A percentile compares a stretch with the other conserved stretches of the same genome.
phyloP scores from a whole-genome alignment of 2,797 vertebrate genomes.

The Tangara arthus region DNA sequence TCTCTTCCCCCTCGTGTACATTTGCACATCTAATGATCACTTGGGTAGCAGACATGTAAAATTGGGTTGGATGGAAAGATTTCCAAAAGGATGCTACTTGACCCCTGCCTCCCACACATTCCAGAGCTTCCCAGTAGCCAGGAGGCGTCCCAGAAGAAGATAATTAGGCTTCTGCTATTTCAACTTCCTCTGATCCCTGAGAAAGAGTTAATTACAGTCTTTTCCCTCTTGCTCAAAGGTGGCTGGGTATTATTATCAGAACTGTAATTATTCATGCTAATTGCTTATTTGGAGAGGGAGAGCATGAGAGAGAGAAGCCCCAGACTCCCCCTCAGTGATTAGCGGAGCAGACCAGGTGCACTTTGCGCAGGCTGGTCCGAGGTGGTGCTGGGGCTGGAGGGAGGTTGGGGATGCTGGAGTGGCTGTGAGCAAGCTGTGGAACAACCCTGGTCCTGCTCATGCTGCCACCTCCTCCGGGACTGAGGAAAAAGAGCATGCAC shows the following conservation, averaged over 20 bases:
- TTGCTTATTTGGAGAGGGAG: slow-evolving; percentile 69
- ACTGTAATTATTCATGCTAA: slow-evolving; percentile 76
- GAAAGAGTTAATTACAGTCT: slow-evolving; percentile 73
- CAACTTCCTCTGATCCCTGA: slow-evolving; percentile 47
- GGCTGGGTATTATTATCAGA: slow-evolving; percentile 64
- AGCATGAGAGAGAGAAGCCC: neutral
- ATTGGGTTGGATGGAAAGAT: neutral
- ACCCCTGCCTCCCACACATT: neutral
- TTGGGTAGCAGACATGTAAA: neutral
- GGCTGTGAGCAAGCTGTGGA: neutral
- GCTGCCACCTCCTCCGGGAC: slow-evolving; percentile 47
- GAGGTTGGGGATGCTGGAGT: neutral
- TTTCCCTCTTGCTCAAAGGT: slow-evolving; percentile 68
- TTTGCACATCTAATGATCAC: neutral
- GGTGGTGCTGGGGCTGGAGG: neutral
- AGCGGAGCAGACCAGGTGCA: slow-evolving; percentile 42
- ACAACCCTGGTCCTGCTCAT: neutral
- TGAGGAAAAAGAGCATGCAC: slow-evolving; percentile 67
- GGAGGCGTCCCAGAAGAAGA: neutral
- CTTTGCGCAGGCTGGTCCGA: neutral
- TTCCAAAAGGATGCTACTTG: neutral
- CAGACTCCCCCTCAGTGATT: neutral
- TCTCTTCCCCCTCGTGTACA: neutral
- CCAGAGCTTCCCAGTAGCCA: neutral
- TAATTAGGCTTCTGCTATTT: slow-evolving; percentile 29